These are phyloP conservation scores for Bombus confusus DNA, from an alignment of 1,140 invertebrate genomes.

Conservation along the genomic window DNA sequence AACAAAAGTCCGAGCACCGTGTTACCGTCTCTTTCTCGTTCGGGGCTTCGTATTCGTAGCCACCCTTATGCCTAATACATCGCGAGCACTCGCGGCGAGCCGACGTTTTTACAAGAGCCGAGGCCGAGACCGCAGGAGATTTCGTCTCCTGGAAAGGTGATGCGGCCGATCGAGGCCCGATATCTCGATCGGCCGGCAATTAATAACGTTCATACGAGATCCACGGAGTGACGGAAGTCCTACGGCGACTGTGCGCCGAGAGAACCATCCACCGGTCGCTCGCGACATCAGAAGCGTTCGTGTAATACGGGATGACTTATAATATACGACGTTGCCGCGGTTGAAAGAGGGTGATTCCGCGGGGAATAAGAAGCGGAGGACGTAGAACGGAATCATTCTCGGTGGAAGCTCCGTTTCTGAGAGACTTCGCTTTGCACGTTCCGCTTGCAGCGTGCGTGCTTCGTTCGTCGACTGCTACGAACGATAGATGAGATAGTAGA, in stretches of 20 bases:
- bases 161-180: slow-evolving; percentile 42
- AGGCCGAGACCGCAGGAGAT: slow-evolving; percentile 7
- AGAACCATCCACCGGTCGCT: not conserved
- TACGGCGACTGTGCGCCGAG: not conserved
- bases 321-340: not conserved
- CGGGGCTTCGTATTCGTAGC: not conserved
- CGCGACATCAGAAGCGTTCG: not conserved
- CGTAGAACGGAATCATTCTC: not conserved
- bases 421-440: not conserved
- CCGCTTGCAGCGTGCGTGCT: no score
- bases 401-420: not conserved
- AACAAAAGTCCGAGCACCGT: not conserved
- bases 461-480: no score
- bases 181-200: slow-evolving; percentile 49
- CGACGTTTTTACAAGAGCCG: slow-evolving; percentile 42
- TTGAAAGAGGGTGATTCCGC: not conserved
- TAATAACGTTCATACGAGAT: slow-evolving; percentile 62
- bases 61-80: slow-evolving; percentile 54
- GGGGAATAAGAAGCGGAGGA: not conserved
- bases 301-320: not conserved
- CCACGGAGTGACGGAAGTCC: slow-evolving; percentile 5
- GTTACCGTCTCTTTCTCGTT: not conserved
- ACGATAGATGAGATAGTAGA: no score
- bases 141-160: slow-evolving; percentile 57
- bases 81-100: slow-evolving; percentile 18